These are phyloP conservation scores for Sinella curviseta DNA, from an alignment of 1,140 invertebrate genomes.

Conservation along the genomic window DNA sequence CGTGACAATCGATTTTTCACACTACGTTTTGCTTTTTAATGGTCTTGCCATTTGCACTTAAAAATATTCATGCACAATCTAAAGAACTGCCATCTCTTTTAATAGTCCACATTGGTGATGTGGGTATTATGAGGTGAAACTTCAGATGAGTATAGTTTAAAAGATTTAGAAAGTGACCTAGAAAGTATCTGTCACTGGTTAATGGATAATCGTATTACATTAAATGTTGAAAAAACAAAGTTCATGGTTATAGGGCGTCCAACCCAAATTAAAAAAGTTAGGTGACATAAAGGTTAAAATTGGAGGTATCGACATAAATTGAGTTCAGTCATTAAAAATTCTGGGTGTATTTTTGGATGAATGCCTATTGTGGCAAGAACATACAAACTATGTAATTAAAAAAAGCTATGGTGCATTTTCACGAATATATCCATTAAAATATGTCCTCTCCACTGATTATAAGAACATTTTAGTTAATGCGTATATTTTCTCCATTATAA, in stretches of 20 bases:
- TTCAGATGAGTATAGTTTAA: too few relatives aligned
- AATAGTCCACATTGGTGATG: too few relatives aligned
- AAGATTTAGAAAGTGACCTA: neutral
- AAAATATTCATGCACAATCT: too few relatives aligned
- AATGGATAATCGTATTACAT: too few relatives aligned
- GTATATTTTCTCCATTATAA: neutral
- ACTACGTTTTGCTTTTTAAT: too few relatives aligned
- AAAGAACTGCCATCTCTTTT: too few relatives aligned
- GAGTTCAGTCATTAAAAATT: neutral
- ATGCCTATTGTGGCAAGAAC: neutral
- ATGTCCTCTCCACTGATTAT: neutral
- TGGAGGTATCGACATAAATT: neutral
- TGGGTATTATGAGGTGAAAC: too few relatives aligned
- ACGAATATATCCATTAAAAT: neutral
- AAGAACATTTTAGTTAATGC: neutral
- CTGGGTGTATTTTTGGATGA: conserved; percentile 17
- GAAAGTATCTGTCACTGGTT: neutral
- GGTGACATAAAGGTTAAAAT: neutral
- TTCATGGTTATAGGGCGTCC: neutral
- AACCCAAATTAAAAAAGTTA: neutral
- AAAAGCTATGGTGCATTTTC: conserved; percentile 20
- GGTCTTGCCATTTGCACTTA: too few relatives aligned
- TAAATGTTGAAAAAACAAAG: too few relatives aligned
- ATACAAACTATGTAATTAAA: conserved; percentile 6
- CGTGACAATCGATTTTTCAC: too few relatives aligned